Percentiles rank a stretch among this genome's conserved stretches.
These are phyloP conservation scores for Eubucco bourcierii DNA, from an alignment of 2,113 vertebrate genomes.

Conservation along the genomic window DNA sequence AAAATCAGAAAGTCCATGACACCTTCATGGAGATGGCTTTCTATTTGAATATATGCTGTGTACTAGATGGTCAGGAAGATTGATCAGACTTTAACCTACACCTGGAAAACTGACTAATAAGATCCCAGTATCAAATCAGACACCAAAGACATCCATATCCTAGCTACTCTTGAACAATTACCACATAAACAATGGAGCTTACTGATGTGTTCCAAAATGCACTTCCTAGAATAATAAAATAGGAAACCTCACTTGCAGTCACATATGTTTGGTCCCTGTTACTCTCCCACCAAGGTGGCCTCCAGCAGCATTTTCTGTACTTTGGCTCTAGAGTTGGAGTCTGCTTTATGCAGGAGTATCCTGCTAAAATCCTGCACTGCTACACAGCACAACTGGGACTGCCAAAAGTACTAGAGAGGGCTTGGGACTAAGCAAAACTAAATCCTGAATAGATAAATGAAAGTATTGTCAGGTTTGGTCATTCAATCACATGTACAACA, in stretches of 20 bases:
- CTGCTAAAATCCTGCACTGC: neutral
- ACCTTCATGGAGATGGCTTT: neutral
- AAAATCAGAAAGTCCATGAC: neutral
- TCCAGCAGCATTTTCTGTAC: neutral
- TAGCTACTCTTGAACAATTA: neutral
- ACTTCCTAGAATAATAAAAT: neutral
- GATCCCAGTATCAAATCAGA: neutral
- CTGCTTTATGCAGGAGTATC: neutral
- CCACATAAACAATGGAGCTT: neutral
- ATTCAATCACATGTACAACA: neutral
- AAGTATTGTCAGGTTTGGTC: neutral
- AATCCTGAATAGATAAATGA: neutral
- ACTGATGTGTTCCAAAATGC: neutral
- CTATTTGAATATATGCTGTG: rapidly evolving
- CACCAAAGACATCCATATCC: neutral
- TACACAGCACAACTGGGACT: neutral
- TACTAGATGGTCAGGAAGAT: neutral
- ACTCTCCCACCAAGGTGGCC: neutral
- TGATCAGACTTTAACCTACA: neutral
- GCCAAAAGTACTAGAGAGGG: neutral
- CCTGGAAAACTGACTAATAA: neutral
- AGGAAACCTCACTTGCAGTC: neutral
- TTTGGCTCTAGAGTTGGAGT: neutral
- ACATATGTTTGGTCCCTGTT: neutral
- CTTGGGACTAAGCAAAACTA: neutral